These are phyloP conservation scores for Pipa parva DNA, from an alignment of 2,113 vertebrate genomes.

Conservation along the genomic window DNA sequence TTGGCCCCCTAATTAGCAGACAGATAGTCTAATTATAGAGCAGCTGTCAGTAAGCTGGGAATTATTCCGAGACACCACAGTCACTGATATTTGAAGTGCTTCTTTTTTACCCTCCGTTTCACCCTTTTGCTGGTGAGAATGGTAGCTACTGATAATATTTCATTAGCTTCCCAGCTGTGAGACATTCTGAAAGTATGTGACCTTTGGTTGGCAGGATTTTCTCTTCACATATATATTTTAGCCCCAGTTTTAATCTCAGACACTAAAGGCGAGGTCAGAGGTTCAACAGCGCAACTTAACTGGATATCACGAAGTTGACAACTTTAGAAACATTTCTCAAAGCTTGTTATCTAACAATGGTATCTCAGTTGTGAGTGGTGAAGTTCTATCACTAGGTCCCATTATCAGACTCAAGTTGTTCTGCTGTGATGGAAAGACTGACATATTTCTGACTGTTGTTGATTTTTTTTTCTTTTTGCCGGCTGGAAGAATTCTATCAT, in stretches of 20 bases:
- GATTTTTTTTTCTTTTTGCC: conserved; percentile 34
- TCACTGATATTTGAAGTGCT: conserved; percentile 9
- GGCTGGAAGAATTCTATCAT: conserved; percentile 48
- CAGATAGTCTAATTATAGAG: conserved; percentile 17
- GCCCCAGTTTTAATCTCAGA: conserved; percentile 22
- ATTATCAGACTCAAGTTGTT: not conserved
- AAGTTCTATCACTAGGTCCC: not conserved
- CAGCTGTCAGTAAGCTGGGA: conserved; percentile 15
- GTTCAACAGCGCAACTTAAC: conserved; percentile 44
- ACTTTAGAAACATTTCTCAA: conserved; percentile 19
- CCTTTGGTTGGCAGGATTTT: conserved; percentile 7
- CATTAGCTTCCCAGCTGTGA: not conserved
- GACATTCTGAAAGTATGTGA: not conserved
- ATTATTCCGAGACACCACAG: conserved; percentile 2
- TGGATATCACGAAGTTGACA: conserved; percentile 29
- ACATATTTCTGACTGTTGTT: conserved; percentile 51
- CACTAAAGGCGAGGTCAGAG: conserved; percentile 48
- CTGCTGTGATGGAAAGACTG: conserved; percentile 50
- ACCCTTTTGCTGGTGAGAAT: conserved; percentile 7
- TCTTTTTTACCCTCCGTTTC: not conserved
- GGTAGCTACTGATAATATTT: conserved; percentile 1
- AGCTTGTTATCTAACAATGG: not conserved
- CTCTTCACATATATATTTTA: conserved; percentile 1
- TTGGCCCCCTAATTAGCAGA: not conserved
- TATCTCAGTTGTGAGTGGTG: not conserved